Evolutionary conservation across 2,113 vertebrate genomes (phyloP).

Genomic region (Pongo abelii): DNA sequence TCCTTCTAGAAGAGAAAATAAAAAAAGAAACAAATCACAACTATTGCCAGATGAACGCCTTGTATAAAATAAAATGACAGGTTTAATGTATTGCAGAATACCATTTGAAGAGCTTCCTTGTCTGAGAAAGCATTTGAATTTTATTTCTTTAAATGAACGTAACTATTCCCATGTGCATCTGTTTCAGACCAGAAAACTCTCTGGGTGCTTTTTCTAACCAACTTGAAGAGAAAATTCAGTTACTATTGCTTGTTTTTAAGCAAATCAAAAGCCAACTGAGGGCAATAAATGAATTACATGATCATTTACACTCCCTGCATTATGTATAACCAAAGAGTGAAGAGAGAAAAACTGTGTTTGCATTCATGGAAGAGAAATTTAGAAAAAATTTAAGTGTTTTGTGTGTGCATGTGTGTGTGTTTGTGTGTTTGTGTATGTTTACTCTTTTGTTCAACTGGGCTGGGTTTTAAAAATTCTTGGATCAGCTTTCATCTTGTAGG

Average conservation of each 20-base stretch:
- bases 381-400: neutral
- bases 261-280: constrained; percentile 40
- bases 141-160: constrained; percentile 50
- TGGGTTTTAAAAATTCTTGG: neutral
- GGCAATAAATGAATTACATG: neutral
- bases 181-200: constrained; percentile 44
- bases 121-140: neutral
- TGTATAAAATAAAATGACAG: constrained; percentile 50
- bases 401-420: no score
- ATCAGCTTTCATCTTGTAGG: constrained; percentile 17
- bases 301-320: neutral
- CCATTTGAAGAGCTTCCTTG: neutral
- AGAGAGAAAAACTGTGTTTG: neutral
- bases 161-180: constrained; percentile 33
- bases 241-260: constrained; percentile 38
- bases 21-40: neutral
- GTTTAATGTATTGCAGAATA: constrained; percentile 15
- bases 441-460: constrained; percentile 21
- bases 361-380: constrained; percentile 16
- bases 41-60: constrained; percentile 33
- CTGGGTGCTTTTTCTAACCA: constrained; percentile 44
- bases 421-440: neutral
- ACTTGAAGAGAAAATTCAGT: constrained; percentile 45
- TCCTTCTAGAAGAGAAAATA: constrained; percentile 38
- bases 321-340: neutral